Percentiles rank a stretch among this genome's conserved stretches.
phyloP scores from a whole-genome alignment of 2,888 invertebrate species.

The Phengaris alcon region DNA sequence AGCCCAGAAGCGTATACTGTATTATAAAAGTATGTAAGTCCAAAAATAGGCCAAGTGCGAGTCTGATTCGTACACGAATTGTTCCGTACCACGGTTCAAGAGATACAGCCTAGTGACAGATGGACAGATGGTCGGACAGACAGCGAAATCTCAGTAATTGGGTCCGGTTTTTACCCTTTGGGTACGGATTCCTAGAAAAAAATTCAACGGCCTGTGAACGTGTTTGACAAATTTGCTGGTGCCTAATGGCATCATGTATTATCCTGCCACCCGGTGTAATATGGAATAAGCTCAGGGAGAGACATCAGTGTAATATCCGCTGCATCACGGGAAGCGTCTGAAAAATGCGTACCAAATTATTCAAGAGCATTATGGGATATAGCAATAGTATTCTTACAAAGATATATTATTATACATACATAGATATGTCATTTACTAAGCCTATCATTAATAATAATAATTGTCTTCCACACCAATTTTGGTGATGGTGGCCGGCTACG shows the following conservation, averaged over 20 bases:
- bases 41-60: too few species aligned
- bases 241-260: constrained; percentile 14
- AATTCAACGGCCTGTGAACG: constrained; percentile 1
- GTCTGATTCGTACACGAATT: too few species aligned
- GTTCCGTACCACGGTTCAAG: too few species aligned
- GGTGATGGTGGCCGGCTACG: too few species aligned
- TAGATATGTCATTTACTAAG: neutral
- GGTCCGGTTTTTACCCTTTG: too few species aligned
- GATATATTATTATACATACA: neutral
- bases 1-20: too few species aligned
- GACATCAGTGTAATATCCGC: constrained; percentile 22
- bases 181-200: neutral
- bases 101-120: too few species aligned
- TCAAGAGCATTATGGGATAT: neutral
- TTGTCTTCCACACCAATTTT: too few species aligned
- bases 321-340: constrained; percentile 5
- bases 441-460: too few species aligned
- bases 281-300: constrained; percentile 15
- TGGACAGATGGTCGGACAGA: too few species aligned
- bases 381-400: neutral
- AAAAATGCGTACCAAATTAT: constrained; percentile 22
- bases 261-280: constrained; percentile 17
- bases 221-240: constrained; percentile 23
- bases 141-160: too few species aligned
- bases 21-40: too few species aligned